phyloP scores from a whole-genome alignment of 1,140 invertebrate species.

The Kradibia gibbosae region DNA sequence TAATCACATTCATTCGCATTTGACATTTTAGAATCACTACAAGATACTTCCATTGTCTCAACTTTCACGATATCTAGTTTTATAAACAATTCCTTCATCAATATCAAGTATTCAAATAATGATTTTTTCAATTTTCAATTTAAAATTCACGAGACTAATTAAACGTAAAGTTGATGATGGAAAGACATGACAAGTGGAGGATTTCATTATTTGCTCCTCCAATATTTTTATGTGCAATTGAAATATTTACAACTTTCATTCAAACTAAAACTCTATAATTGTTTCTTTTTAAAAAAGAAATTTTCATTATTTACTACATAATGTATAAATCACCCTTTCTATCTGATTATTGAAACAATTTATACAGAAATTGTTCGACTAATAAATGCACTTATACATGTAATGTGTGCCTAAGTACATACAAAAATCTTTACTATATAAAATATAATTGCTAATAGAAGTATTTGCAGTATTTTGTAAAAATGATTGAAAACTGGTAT shows the following conservation, averaged over 20 bases:
- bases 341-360: constrained; percentile 32
- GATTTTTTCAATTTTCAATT: constrained; percentile 19
- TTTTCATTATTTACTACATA: constrained; percentile 35
- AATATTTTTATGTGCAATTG: constrained; percentile 26
- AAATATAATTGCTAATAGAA: constrained; percentile 11
- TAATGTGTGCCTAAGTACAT: constrained; percentile 30
- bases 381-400: constrained; percentile 40
- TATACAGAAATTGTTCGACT: constrained; percentile 48
- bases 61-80: constrained; percentile 11
- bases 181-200: constrained; percentile 35
- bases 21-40: constrained; percentile 31
- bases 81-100: constrained; percentile 5
- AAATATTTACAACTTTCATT: constrained; percentile 51
- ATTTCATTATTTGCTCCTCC: background rate
- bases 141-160: constrained; percentile 31
- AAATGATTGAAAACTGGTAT: constrained; percentile 25
- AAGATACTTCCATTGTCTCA: background rate
- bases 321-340: constrained; percentile 40
- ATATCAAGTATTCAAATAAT: constrained; percentile 12
- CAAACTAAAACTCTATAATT: constrained; percentile 33
- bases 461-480: constrained; percentile 31
- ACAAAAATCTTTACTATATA: constrained; percentile 40
- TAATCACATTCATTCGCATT: constrained; percentile 21
- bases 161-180: constrained; percentile 34
- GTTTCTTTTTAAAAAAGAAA: constrained; percentile 49